A percentile compares a stretch with the other conserved stretches of the same genome.
These are phyloP conservation scores for Melieria crassipennis DNA, from an alignment of 2,888 invertebrate genomes.

Conservation along the genomic window DNA sequence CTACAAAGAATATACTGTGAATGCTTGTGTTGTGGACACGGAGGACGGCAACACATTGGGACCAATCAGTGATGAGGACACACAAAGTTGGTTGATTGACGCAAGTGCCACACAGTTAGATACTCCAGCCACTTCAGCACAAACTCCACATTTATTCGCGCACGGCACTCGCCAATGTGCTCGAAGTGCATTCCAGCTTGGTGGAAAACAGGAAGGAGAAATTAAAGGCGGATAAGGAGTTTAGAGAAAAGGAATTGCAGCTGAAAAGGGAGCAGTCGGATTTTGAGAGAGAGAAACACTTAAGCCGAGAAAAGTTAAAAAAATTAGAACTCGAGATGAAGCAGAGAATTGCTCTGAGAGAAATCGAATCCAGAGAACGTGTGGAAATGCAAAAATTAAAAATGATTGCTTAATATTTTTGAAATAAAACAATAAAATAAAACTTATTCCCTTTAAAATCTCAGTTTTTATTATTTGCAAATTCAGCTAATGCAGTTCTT, in stretches of 20 bases:
- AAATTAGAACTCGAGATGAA: slow-evolving; percentile 4
- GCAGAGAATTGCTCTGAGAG: slow-evolving; percentile 1
- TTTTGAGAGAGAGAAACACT: neutral
- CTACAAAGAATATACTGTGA: neutral
- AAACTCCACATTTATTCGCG: neutral
- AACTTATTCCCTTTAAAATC: too few relatives aligned
- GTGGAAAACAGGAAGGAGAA: neutral
- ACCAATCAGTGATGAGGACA: too few relatives aligned
- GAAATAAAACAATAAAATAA: too few relatives aligned
- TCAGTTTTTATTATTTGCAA: neutral
- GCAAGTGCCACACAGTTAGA: too few relatives aligned
- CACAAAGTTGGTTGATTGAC: too few relatives aligned
- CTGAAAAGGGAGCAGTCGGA: neutral
- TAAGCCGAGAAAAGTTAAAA: neutral
- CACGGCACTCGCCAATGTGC: neutral
- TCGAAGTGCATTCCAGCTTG: slow-evolving; percentile 6
- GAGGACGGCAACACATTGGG: neutral
- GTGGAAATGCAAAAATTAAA: too few relatives aligned
- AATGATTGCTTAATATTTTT: too few relatives aligned
- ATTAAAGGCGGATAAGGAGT: neutral
- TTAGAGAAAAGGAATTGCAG: neutral
- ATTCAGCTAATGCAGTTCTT: neutral
- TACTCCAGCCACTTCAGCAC: too few relatives aligned
- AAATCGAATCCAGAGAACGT: neutral
- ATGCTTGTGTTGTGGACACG: neutral